Evolutionary conservation across 2,113 vertebrate species (phyloP).

Genomic region (Festucalex cinctus): DNA sequence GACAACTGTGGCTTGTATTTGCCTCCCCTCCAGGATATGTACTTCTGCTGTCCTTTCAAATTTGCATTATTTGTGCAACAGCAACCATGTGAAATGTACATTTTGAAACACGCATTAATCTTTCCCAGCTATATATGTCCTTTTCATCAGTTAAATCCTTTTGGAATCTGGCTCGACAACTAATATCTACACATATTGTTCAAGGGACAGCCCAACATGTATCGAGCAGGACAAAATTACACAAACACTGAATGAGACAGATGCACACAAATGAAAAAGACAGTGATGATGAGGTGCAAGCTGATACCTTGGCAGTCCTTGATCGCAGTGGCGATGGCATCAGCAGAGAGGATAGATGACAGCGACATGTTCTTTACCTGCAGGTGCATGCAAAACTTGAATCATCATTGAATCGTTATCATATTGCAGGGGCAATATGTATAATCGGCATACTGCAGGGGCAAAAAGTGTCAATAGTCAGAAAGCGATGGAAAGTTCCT

Average conservation of each 20-base stretch:
- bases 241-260: background rate
- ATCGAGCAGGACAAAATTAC: no score
- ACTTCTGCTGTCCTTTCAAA: background rate
- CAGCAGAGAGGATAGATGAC: slow-evolving; percentile 84
- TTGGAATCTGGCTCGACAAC: background rate
- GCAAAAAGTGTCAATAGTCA: background rate
- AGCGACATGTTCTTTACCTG: slow-evolving; percentile 89
- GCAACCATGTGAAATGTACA: background rate
- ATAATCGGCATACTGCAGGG: no score
- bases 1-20: background rate
- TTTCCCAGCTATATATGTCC: background rate
- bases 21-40: background rate
- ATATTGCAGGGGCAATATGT: no score
- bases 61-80: background rate
- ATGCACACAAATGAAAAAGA: slow-evolving; percentile 19
- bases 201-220: background rate
- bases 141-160: background rate
- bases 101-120: background rate
- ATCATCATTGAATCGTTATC: slow-evolving; percentile 58
- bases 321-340: slow-evolving; percentile 88
- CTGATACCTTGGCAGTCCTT: slow-evolving; percentile 95
- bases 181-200: background rate
- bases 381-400: slow-evolving; percentile 37
- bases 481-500: background rate
- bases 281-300: slow-evolving; percentile 49